These are phyloP conservation scores for Drosophila nr. medialis DNA, from an alignment of 2,888 invertebrate species.

Conservation along the genomic window DNA sequence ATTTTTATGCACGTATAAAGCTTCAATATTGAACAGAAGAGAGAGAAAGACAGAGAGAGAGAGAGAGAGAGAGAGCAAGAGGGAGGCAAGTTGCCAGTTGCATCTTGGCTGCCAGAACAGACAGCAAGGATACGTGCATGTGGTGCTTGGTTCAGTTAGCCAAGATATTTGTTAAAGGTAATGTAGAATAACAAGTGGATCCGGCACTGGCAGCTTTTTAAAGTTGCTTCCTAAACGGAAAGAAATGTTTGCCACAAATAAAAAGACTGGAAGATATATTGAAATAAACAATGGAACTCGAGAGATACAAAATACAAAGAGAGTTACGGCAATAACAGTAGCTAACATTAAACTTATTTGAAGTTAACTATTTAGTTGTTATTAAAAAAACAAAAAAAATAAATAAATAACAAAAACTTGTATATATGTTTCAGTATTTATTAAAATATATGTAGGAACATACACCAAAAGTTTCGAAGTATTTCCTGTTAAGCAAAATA, in stretches of 20 bases:
- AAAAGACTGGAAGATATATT: not conserved
- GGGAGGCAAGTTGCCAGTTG: constrained; percentile 13
- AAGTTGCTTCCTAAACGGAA: constrained; percentile 16
- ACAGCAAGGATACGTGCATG: constrained; percentile 39
- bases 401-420: not conserved
- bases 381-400: not conserved
- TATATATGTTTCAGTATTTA: not conserved
- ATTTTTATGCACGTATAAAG: constrained; percentile 76
- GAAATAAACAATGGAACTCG: not conserved
- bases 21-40: constrained; percentile 27
- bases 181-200: constrained; percentile 52
- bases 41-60: too few relatives aligned
- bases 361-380: not conserved
- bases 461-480: not conserved
- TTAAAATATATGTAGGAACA: not conserved
- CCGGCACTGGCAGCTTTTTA: constrained; percentile 12
- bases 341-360: not conserved
- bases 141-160: constrained; percentile 36
- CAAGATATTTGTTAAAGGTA: constrained; percentile 51
- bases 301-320: not conserved
- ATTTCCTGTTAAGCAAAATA: not conserved
- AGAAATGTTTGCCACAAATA: not conserved
- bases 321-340: not conserved
- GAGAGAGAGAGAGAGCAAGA: too few relatives aligned
- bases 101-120: constrained; percentile 26